Evolutionary conservation across 2,797 vertebrate genomes (phyloP), one percentile per base, ranked within the genome.

Genomic region (Cyclura pinguis): DNA sequence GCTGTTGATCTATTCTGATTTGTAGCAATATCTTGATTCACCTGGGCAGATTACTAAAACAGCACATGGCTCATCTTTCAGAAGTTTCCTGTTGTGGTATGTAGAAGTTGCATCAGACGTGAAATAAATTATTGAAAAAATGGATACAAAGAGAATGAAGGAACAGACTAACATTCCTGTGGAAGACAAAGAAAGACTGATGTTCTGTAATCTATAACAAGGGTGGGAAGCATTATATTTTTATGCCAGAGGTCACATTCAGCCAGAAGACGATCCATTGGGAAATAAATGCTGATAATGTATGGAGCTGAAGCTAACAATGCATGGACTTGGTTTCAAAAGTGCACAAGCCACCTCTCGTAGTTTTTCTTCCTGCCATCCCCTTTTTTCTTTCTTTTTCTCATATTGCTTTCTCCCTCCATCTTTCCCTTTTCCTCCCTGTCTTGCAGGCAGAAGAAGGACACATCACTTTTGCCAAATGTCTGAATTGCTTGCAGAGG

Each of bases 11-110:
- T 13, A 59, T 87, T 86, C 89, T 86, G 57, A 87, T 78, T 84
- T 67, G 62, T 78, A 86, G 76, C 57, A 47, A 50, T 73, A 35
- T 76, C 38, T 82, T 86, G 89, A 82, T 86, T 86, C 78, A 86
- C 42, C 57, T 35, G 67, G n/a, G 52, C 47, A 81, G 55, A 76
- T 64, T 89, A 62, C 72, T 80, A 81, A 62, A 20, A 67, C 24
- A 29, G 22, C 78, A 78, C 55, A 35, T 50, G 80, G 57, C 80
- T 76, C 55, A 76, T 74, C 29, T 72, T 35, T 16, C 38, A 55
- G 67, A 35, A 76, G 20, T n/a, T 86, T 85, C 84, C 64, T 86
- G 78, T 74, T 59, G 52, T 47, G 59, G 32, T 88, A 69, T 52
- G 42, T 62, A 47, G 22, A 64, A 50, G 6, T 87, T 80, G 74